Percentiles rank a stretch among this genome's conserved stretches.
Evolutionary conservation across 2,113 vertebrate species (phyloP).

Genomic region (Bucco capensis): DNA sequence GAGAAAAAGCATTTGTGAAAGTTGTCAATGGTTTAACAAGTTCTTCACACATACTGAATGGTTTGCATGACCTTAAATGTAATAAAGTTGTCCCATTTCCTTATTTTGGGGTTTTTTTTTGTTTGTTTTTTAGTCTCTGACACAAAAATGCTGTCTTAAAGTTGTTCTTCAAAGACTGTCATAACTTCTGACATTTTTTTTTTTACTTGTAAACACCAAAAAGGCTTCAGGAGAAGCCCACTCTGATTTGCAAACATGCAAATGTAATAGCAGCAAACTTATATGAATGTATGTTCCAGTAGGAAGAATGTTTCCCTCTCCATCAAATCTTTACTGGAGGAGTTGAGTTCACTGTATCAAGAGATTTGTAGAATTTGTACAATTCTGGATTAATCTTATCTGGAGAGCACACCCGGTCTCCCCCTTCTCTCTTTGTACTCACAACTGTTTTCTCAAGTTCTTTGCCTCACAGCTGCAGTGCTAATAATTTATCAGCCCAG

Average conservation of each 20-base stretch:
- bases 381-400: slow-evolving; percentile 55
- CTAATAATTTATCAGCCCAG: neutral
- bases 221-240: neutral
- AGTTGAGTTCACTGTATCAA: slow-evolving; percentile 2
- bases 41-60: neutral
- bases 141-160: neutral
- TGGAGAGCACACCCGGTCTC: neutral
- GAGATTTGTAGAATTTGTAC: slow-evolving; percentile 38
- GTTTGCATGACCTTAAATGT: neutral
- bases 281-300: neutral
- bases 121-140: neutral
- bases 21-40: neutral
- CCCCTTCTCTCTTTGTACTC: slow-evolving; percentile 54
- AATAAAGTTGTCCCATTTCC: neutral
- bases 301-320: slow-evolving; percentile 16
- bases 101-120: no score
- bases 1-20: neutral
- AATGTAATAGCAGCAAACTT: neutral
- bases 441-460: slow-evolving; percentile 9
- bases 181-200: neutral
- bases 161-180: neutral
- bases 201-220: neutral
- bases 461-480: slow-evolving; percentile 26
- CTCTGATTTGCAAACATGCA: neutral
- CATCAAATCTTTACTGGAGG: neutral